Evolutionary conservation across 2,113 vertebrate genomes (phyloP), one percentile per base, ranked within the genome.

Genomic region (Callithrix jacchus): DNA sequence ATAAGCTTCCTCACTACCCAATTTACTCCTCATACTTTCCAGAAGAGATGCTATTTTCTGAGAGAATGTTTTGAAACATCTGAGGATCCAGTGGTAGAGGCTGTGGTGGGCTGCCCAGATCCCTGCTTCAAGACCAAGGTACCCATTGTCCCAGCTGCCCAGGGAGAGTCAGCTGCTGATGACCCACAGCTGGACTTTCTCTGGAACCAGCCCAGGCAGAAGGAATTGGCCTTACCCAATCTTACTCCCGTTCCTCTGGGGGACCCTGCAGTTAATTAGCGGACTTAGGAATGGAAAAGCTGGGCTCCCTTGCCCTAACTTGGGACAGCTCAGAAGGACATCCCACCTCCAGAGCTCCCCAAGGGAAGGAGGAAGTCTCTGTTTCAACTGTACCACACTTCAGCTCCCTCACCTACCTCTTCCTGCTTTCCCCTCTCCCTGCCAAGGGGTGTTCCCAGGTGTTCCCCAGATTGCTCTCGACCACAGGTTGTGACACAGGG

Each of bases 31-130:
- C 42, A 70, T 76, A 45, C 11, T 95, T 94, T 92, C 58, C 92
- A 84, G 76, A 92, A 92, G 71, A 94, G 23, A 14, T 37, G 9
- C n/a, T 61, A 6, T 20, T 81, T 85, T 93, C 47, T 52, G 74
- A 74, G 79, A 68, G 16, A 79, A 58, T 71, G 56, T 58, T 89
- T 87, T 89, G n/a, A 91, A 96, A 91, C 27, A 70, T 68, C 80
- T 12, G 14, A 85, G 45, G 23, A n/a, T 40, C 54, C 76, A 84
- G 25, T 47, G 49, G 42, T 32, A 54, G 35, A n/a, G 32, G 42
- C 56, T 40, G 20, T 5, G 5, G 71, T 87, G 61, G 84, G 40
- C 45, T 89, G 18, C 73, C 30, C 16, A 73, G 68, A 20, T 82
- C 14, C 37, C 54, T 0, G 0, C 54, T 89, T 74, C 9, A 23